Base-by-base conservation (phyloP, 2,797 vertebrate species). In the Discoglossus pictus region DNA sequence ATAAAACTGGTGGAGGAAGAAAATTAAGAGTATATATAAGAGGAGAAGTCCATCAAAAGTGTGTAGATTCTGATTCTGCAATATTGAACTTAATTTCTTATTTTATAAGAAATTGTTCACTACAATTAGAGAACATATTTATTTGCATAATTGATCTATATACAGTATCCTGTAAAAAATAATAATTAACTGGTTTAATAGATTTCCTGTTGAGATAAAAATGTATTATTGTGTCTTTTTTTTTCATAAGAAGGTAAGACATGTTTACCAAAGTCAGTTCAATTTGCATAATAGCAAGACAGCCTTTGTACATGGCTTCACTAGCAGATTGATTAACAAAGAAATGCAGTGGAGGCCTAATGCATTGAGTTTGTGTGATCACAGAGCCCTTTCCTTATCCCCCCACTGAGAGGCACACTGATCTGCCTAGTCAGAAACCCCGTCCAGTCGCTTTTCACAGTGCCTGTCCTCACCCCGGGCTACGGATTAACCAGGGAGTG, bases 401-500 rank as follows among this genome's bases (percentile, higher is more conserved):
- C 56, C 72, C 72, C 18, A 18, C 75, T 1, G 47, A 47, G 74
- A 38, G 35, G 35, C 62, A 53, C 21, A 20, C 64, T 56, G 71
- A 73, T 72, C 2, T 18, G 70, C 72, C 66, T 4, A 20, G 66
- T 75, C 53, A 7, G 13, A 64, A 73, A 74, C 23, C 24, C 23
- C 55, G 75, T 55, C 23, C 55, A 62, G 70, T 79, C 83, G 52
- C 73, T 76, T 54, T 78, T 73, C 68, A 11, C 73, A 17, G 25
- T 62, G 42, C 77, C 71, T 63, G 74, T 74, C 74, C 77, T 82
- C 84, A 82, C 85, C 79, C 79, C 53, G 68, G 90, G 87, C 84
- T 78, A 78, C 52, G 90, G 92, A 94, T 96, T 97, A 94, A 89
- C 76, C 84, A 62, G 72, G 76, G 80, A 84, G 78, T 82, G 83